Conservation (phyloP, 2,888 invertebrate genomes). For the Carpatolechia fugitivella region DNA sequence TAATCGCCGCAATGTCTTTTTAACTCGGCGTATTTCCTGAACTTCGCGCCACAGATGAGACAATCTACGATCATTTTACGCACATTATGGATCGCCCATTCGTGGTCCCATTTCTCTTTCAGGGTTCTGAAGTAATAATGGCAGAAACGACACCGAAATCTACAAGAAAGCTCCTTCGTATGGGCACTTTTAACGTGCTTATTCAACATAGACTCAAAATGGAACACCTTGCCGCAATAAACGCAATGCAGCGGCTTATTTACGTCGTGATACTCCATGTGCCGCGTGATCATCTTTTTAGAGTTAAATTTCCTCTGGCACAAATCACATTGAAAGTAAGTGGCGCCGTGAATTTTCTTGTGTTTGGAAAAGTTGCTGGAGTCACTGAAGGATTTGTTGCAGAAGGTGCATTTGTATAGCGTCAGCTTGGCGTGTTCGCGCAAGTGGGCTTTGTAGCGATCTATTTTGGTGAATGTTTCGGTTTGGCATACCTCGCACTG, state of each 20-base stretch:
- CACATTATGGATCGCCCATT: slow-evolving; percentile 64
- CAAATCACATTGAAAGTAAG: slow-evolving; percentile 64
- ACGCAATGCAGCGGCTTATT: slow-evolving; percentile 52
- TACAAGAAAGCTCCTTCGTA: slow-evolving; percentile 35
- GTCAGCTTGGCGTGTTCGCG: slow-evolving; percentile 72
- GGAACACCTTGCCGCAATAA: slow-evolving; percentile 54
- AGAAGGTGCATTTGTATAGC: slow-evolving; percentile 67
- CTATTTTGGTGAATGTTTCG: slow-evolving; percentile 56
- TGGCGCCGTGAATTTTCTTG: slow-evolving; percentile 67
- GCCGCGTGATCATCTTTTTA: slow-evolving; percentile 65
- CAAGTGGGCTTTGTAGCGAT: slow-evolving; percentile 65
- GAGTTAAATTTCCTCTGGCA: slow-evolving; percentile 72
- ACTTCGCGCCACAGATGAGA: slow-evolving; percentile 55
- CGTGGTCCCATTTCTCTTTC: slow-evolving; percentile 73
- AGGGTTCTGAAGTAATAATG: slow-evolving; percentile 46
- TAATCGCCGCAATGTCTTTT: slow-evolving; percentile 52
- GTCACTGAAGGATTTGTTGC: slow-evolving; percentile 72
- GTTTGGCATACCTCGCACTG: slow-evolving; percentile 59
- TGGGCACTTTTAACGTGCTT: slow-evolving; percentile 64
- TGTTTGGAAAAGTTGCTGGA: slow-evolving; percentile 76
- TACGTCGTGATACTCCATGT: slow-evolving; percentile 67
- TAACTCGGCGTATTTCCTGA: slow-evolving; percentile 63
- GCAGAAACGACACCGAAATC: slow-evolving; percentile 60
- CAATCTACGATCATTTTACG: slow-evolving; percentile 68
- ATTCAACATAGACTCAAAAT: slow-evolving; percentile 67